Evolutionary conservation across 2,113 vertebrate genomes (phyloP), one percentile per base, ranked within the genome.

Genomic region (Pangasianodon gigas): DNA sequence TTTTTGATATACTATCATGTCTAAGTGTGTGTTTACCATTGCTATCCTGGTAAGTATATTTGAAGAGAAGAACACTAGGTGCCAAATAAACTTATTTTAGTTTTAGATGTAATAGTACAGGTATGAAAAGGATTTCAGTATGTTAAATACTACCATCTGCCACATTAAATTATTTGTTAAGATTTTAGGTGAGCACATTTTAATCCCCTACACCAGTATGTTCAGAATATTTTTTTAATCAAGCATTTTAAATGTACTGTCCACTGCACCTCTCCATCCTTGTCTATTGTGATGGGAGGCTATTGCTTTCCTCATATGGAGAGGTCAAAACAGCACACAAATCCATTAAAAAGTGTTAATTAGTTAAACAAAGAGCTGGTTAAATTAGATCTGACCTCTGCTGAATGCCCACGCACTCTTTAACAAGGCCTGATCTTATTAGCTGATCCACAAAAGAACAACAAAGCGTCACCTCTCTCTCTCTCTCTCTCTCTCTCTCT

Each of bases 371-470:
- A 86, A 86, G 75, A 69, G 58, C 75, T 79, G n/a, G 83, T 58
- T 86, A 74, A 91, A 82, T 88, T 82, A 88, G 77, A 58, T 77
- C 84, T 91, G 75, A 89, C 62, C 54, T 89, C 84, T 83, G 65
- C 75, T 89, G 75, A 86, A 89, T 89, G 85, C 37, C 54, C 48
- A 60, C 54, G 71, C 75, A 75, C 77, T 84, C 65, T 48, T 37
- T 69, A 69, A 74, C n/a, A 89, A 84, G 80, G 44, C 80, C 51
- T 58, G 65, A 74, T 84, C 24, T 83, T 83, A 83, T 82, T 82
- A 79, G 26, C 56, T 84, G 46, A 14, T 67, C 32, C 79, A 54
- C 24, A 88, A 26, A 86, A 41, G 32, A 48, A 86, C 19, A 51
- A 67, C 52, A 83, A 58, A 67, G 71, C 24, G 51, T 60, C 24